phyloP scores from a whole-genome alignment of 2,797 vertebrate species.

The Etheostoma perlongum region DNA sequence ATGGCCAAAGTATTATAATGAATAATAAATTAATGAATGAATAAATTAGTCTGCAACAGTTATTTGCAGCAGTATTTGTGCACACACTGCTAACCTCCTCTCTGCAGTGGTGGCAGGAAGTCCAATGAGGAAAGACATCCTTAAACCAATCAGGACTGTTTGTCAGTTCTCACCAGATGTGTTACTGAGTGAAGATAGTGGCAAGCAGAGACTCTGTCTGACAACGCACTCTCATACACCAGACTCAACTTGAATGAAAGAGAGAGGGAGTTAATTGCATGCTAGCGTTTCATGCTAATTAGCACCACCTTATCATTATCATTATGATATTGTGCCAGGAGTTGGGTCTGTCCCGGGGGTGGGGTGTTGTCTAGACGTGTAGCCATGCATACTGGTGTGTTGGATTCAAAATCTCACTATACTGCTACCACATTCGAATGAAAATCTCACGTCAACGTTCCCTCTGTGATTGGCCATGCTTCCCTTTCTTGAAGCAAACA shows the following conservation, averaged over 20 bases:
- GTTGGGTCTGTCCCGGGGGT: constrained; percentile 5
- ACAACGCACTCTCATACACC: background rate
- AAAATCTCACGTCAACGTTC: background rate
- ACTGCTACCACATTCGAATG: background rate
- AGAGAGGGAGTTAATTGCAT: constrained; percentile 9
- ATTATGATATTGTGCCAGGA: constrained; percentile 16
- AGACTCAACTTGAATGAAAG: background rate
- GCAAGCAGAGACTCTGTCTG: background rate
- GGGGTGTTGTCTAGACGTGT: constrained; percentile 18
- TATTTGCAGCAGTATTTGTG: background rate
- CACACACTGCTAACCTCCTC: background rate
- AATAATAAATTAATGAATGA: too few species aligned
- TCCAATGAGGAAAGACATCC: background rate
- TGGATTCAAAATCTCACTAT: background rate
- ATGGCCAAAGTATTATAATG: too few species aligned
- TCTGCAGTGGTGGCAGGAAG: background rate
- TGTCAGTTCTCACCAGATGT: background rate
- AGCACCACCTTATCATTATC: constrained; percentile 51
- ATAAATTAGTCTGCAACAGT: too few species aligned
- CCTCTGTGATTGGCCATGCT: too few species aligned
- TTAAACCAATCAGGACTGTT: background rate
- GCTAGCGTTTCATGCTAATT: constrained; percentile 40
- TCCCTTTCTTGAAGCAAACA: background rate
- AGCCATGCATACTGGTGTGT: background rate
- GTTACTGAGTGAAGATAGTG: background rate